phyloP scores from a whole-genome alignment of 2,797 vertebrate genomes.

The Agapornis canus region DNA sequence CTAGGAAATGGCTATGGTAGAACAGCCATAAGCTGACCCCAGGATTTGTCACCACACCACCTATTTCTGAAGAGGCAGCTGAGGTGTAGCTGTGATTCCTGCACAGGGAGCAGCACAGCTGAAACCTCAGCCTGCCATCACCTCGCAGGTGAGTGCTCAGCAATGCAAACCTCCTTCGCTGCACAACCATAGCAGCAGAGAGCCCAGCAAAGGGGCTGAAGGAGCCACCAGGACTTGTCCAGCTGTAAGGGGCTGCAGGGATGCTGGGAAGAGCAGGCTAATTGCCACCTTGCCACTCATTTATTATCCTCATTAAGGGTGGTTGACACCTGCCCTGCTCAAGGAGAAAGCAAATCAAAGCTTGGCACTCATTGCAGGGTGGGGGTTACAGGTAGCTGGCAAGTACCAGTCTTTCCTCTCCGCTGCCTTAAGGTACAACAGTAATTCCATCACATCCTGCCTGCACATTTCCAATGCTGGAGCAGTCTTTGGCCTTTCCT shows the following conservation, averaged over 20 bases:
- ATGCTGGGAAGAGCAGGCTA: background rate
- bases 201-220: background rate
- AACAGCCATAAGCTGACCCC: background rate
- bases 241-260: background rate
- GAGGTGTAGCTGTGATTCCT: background rate
- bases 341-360: background rate
- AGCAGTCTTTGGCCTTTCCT: background rate
- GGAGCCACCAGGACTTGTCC: background rate
- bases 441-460: fast-evolving
- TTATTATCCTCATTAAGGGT: constrained; percentile 50
- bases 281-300: background rate
- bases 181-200: background rate
- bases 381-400: background rate
- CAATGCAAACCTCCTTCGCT: background rate
- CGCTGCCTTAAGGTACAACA: background rate
- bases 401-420: background rate
- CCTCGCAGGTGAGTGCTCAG: background rate
- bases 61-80: fast-evolving
- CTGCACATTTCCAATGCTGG: fast-evolving
- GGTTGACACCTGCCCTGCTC: constrained; percentile 41
- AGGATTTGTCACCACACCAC: background rate
- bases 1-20: background rate
- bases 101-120: fast-evolving
- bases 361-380: background rate
- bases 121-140: background rate